phyloP scores from a whole-genome alignment of 2,797 vertebrate genomes.

The Aselliscus stoliczkanus region DNA sequence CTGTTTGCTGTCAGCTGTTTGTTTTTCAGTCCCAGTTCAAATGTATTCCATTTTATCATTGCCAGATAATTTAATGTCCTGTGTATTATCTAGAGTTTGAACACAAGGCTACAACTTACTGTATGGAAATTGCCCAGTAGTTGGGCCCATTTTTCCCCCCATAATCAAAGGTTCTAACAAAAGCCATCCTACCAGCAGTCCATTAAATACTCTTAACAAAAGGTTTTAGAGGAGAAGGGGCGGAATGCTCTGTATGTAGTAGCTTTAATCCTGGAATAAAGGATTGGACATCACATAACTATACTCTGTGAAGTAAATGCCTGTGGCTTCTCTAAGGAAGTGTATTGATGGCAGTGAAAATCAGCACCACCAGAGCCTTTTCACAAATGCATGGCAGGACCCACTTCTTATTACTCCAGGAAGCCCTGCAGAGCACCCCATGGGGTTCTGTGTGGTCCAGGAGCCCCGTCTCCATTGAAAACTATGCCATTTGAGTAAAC shows the following conservation, averaged over 20 bases:
- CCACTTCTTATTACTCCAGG: background rate
- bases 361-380: background rate
- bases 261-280: background rate
- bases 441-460: background rate
- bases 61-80: background rate
- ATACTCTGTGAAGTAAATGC: background rate
- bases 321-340: background rate
- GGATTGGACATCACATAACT: background rate
- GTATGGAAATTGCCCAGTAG: background rate
- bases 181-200: background rate
- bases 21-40: background rate
- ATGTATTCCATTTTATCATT: background rate
- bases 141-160: background rate
- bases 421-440: background rate
- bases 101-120: background rate
- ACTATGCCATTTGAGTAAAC: background rate
- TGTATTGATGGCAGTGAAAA: background rate
- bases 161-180: background rate
- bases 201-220: background rate
- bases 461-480: background rate
- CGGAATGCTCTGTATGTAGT: background rate
- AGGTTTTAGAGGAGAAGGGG: background rate
- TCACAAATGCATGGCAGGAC: background rate
- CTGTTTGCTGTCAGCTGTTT: background rate
- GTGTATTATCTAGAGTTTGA: background rate